Base-by-base conservation (phyloP, 2,888 invertebrate genomes). In the Polyommatus iphigenia region DNA sequence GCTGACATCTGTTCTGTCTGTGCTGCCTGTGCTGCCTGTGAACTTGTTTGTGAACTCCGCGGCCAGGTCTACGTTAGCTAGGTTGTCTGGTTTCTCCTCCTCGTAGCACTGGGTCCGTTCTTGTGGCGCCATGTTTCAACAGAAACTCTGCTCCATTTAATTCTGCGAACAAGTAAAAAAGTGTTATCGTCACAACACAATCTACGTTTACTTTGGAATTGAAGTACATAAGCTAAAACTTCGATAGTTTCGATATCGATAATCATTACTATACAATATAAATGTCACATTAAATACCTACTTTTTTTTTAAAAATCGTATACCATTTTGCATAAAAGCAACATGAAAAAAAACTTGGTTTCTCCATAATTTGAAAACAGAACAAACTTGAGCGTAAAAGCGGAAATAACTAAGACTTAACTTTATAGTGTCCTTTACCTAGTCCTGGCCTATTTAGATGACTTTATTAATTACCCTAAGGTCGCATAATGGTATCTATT, bases 71-170 rank as follows among this genome's bases (percentile, higher is more conserved):
- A 94, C 90, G 83, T 89, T 91, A 80, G 92, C 89, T 79, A 93
- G 85, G 78, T 87, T 88, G 76, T 84, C 85, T 82, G 83, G 84
- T 32, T 67, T 67, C 79, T 88, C 87, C 32, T 89, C 88, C 81
- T 93, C 91, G 81, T 88, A 91, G 84, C 92, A 91, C 36, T 90
- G 84, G 81, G 90, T 90, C 88, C 94, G 89, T 85, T 94, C 94
- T 89, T 94, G 94, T 0, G 94, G 94, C 83, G 94, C 94, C 94
- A 94, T 94, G 85, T 77, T 78, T 71, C 75, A 72, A 62, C 67
- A 57, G 71, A 78, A 79, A 79, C 75, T 81, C 77, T 82, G 81
- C 80, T 82, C 81, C 81, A 80, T 80, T 80, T 79, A 79, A 77
- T 76, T 79, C 77, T 76, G 79, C 78, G 78, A 71, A 75, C 46